Evolutionary conservation across 2,888 invertebrate species (phyloP).

Genomic region (Watsonalla binaria): DNA sequence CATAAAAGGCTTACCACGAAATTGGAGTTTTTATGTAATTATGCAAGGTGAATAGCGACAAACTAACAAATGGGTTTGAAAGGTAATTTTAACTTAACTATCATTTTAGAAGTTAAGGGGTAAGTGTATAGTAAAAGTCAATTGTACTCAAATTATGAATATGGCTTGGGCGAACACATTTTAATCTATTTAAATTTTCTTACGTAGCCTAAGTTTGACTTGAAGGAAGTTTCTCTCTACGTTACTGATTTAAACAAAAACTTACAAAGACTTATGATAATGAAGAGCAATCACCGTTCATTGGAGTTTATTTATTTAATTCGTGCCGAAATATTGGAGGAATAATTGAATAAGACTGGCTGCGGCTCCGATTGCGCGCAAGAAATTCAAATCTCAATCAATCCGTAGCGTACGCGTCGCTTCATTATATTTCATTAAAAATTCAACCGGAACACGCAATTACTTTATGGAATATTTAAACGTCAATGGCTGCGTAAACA

Average conservation of each 20-base stretch:
- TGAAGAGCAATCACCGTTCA: constrained; percentile 35
- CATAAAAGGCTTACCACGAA: constrained; percentile 63
- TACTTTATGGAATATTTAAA: constrained; percentile 72
- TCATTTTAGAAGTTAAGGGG: too few species aligned
- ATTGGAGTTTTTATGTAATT: constrained; percentile 65
- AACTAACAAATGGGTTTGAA: neutral
- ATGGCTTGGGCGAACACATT: too few species aligned
- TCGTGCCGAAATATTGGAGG: constrained; percentile 59
- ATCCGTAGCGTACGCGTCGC: constrained; percentile 52
- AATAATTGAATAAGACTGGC: constrained; percentile 60
- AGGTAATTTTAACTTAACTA: too few species aligned
- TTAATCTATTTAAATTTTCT: too few species aligned
- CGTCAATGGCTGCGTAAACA: constrained; percentile 63
- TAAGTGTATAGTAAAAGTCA: too few species aligned
- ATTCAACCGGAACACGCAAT: constrained; percentile 67
- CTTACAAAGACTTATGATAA: constrained; percentile 23
- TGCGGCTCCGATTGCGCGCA: constrained; percentile 58
- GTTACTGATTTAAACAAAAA: constrained; percentile 31
- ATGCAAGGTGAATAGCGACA: constrained; percentile 50
- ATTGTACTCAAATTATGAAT: too few species aligned
- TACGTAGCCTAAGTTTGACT: neutral
- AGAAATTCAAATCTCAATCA: constrained; percentile 75
- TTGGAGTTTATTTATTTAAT: constrained; percentile 54
- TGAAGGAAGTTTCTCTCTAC: constrained; percentile 8
- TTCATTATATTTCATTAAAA: constrained; percentile 71